Base-by-base conservation (phyloP, 2,888 invertebrate genomes). In the Trisateles emortualis region DNA sequence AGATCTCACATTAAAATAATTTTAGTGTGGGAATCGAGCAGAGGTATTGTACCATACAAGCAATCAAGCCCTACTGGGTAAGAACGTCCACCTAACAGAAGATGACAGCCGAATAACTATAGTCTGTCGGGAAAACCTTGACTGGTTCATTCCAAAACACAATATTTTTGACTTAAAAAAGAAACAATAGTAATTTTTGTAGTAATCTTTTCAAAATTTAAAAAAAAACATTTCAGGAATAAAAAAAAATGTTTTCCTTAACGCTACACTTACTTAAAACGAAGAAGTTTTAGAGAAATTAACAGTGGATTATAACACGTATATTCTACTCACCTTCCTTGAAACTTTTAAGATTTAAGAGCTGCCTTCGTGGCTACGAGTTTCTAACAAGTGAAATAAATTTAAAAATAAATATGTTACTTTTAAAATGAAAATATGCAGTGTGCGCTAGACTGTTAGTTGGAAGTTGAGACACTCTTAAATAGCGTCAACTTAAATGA, bases 341-440 rank as follows among this genome's bases (percentile, higher is more conserved):
- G 35, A 45, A 52, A 58, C 49, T 53, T 53, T 47, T 33, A 40
- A 58, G 46, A 50, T 58, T 55, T 50, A 55, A 32, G 44, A 30
- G 29, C 33, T 46, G 19, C 9, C 44, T 24, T 24, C 11, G 38
- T 32, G 49, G 42, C 42, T 42, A 19, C 35, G 13, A 50, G 45
- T 50, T 50, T n/a, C 26, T n/a, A 45, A 24, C 30, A 36, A 50
- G 26, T 46, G 26, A 45, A 45, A 55, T 55, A 50, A 50, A 55
- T 50, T 50, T 42, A 2, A 36, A 13, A 26, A 41, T 36, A 55
- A 50, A 55, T 14, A 22, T 32, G 40, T 54, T 49, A 24, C 29
- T 46, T 54, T 55, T 55, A 32, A 50, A 55, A 45, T 50, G 42
- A 46, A 49, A 46, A 41, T 29, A 35, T 24, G 30, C n/a, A 24